Conservation (phyloP, 1,140 invertebrate genomes). For the Zaprionus ornatus region DNA sequence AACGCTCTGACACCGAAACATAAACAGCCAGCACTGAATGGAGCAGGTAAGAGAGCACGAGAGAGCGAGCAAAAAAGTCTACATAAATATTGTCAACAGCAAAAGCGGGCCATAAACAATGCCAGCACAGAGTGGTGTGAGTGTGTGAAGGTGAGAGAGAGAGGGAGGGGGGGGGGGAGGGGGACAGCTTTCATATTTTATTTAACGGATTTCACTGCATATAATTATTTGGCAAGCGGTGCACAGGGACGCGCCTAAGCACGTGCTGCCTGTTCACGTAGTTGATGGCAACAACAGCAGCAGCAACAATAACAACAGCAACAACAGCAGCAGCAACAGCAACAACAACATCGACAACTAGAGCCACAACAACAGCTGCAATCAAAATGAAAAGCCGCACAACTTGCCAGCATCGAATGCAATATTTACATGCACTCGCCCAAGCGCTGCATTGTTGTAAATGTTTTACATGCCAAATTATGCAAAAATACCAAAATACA, state of each 20-base stretch:
- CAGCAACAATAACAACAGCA: background rate
- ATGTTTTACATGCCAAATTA: conserved; percentile 81
- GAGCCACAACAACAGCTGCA: conserved; percentile 49
- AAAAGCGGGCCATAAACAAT: conserved; percentile 48
- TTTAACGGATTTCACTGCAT: conserved; percentile 51
- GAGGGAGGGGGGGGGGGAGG: background rate
- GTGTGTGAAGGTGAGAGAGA: background rate
- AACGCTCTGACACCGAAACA: conserved; percentile 72
- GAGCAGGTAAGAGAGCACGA: conserved; percentile 14
- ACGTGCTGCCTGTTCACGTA: conserved; percentile 20
- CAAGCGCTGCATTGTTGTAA: conserved; percentile 58
- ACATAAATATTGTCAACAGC: conserved; percentile 54
- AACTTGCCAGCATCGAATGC: conserved; percentile 55
- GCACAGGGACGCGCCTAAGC: conserved; percentile 27
- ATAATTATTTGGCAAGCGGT: conserved; percentile 57
- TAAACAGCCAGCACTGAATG: conserved; percentile 53
- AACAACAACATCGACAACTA: conserved; percentile 26
- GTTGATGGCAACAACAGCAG: conserved; percentile 1
- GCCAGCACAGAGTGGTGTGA: conserved; percentile 1
- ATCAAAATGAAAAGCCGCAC: conserved; percentile 74
- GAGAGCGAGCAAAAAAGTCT: conserved; percentile 32
- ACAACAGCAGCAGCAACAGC: conserved; percentile 2
- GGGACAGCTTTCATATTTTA: conserved; percentile 44
- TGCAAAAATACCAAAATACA: conserved; percentile 72
- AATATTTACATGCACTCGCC: conserved; percentile 38